Conservation (phyloP, 1,140 invertebrate genomes). For the Yoshiicerus persimilis region DNA sequence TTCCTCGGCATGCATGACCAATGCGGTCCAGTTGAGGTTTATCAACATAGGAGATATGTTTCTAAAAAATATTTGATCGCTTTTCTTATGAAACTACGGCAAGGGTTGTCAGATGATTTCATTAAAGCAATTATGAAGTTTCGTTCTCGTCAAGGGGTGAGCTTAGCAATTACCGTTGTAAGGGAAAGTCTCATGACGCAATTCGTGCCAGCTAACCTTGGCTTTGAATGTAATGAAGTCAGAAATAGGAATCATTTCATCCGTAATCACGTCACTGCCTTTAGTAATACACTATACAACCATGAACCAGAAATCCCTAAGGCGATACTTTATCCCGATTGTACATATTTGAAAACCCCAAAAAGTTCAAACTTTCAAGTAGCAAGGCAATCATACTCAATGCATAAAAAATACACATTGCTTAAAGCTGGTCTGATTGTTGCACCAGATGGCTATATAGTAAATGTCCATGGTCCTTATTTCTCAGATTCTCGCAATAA, state of each 20-base stretch:
- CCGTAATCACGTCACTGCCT: not conserved
- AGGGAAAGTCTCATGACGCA: not conserved
- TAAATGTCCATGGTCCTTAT: constrained; percentile 45
- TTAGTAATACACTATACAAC: not conserved
- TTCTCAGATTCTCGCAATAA: constrained; percentile 42
- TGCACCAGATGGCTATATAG: constrained; percentile 46
- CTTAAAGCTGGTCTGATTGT: constrained; percentile 25
- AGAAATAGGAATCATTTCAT: not conserved
- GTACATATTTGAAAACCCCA: not conserved
- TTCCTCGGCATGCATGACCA: not conserved
- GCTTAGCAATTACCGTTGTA: not conserved
- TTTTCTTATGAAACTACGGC: not conserved
- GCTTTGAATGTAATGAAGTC: not conserved
- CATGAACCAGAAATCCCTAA: not conserved
- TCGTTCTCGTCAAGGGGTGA: not conserved
- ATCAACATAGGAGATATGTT: not conserved
- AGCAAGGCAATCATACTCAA: not conserved
- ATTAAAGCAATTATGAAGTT: not conserved
- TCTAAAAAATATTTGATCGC: not conserved
- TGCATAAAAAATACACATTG: not conserved
- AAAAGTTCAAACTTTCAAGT: not conserved
- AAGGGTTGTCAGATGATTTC: not conserved
- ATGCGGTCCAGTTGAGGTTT: not conserved
- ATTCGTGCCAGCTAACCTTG: not conserved
- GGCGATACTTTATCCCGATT: not conserved